These are phyloP conservation scores for Erebia epiphron DNA, from an alignment of 2,888 invertebrate species.

Conservation along the genomic window DNA sequence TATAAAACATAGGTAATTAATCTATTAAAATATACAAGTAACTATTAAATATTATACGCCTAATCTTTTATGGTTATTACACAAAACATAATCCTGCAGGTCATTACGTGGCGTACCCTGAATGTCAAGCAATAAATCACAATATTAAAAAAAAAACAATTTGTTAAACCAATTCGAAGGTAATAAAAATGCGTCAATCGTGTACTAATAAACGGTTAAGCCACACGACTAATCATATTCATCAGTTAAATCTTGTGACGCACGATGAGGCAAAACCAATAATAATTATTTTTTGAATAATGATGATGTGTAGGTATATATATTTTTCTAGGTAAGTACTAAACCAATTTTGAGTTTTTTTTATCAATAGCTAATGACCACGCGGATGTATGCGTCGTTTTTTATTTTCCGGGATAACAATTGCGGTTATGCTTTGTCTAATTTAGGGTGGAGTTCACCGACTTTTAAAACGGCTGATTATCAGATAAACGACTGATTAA, in stretches of 20 bases:
- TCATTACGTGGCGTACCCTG: not conserved
- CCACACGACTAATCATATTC: not conserved
- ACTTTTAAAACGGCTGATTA: too few species aligned
- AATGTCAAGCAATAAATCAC: constrained; percentile 12
- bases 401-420: too few species aligned
- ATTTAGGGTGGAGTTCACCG: too few species aligned
- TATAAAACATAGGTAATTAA: too few species aligned
- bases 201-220: not conserved
- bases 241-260: not conserved
- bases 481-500: too few species aligned
- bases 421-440: too few species aligned
- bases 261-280: not conserved
- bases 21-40: too few species aligned
- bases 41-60: not conserved
- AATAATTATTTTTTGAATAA: not conserved
- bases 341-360: too few species aligned
- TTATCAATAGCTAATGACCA: too few species aligned
- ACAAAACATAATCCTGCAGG: not conserved
- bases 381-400: too few species aligned
- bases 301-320: too few species aligned
- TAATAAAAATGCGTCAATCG: constrained; percentile 8
- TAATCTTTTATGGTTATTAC: not conserved
- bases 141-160: not conserved
- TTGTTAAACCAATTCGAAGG: not conserved
- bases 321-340: too few species aligned